These are phyloP conservation scores for Ia io DNA, from an alignment of 2,113 vertebrate species.

Conservation along the genomic window DNA sequence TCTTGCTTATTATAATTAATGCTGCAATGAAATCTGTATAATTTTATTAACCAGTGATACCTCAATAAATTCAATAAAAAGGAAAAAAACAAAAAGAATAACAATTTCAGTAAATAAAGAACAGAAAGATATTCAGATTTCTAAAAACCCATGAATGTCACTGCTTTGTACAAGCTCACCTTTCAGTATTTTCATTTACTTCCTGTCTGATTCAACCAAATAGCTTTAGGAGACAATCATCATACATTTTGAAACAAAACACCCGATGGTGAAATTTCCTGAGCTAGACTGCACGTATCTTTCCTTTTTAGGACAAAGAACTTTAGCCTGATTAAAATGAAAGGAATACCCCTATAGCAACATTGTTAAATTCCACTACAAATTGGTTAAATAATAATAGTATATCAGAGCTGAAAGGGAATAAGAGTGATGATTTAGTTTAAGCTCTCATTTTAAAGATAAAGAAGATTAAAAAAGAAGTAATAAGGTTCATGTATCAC, in stretches of 20 bases:
- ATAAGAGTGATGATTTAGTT: neutral
- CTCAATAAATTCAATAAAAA: neutral
- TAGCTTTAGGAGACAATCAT: neutral
- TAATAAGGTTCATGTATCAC: neutral
- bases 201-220: neutral
- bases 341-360: neutral
- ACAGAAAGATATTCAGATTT: neutral
- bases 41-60: neutral
- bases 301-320: neutral
- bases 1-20: neutral
- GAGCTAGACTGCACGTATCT: neutral
- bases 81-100: neutral
- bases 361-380: neutral
- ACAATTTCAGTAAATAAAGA: neutral
- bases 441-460: slow-evolving; percentile 26
- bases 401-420: neutral
- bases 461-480: neutral
- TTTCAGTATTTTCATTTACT: neutral
- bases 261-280: neutral
- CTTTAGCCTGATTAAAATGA: neutral
- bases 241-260: slow-evolving; percentile 20
- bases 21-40: neutral
- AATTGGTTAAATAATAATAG: neutral
- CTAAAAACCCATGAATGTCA: neutral
- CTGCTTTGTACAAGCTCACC: neutral